Evolutionary conservation across 2,797 vertebrate genomes (phyloP).

Genomic region (Miichthys miiuy): DNA sequence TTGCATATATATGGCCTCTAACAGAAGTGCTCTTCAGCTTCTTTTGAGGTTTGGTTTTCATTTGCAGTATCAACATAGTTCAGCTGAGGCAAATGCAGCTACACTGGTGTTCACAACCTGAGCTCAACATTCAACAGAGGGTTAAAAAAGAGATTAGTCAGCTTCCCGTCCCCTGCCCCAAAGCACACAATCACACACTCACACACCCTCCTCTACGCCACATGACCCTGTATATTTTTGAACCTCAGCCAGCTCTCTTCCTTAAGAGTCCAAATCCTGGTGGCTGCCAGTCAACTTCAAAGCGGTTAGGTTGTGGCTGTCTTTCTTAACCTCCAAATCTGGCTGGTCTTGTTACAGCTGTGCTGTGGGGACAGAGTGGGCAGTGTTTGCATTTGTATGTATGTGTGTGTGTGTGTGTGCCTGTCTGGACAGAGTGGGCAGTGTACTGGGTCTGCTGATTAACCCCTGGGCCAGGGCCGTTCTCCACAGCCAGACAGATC

Average conservation of each 20-base stretch:
- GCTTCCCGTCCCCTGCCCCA: conserved; percentile 70
- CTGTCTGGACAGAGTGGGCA: conserved; percentile 77
- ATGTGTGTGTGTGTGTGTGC: conserved; percentile 41
- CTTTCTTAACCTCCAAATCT: conserved; percentile 85
- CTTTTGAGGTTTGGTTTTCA: conserved; percentile 17
- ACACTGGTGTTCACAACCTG: conserved; percentile 28
- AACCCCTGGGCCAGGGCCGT: conserved; percentile 87
- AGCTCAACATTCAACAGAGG: conserved; percentile 60
- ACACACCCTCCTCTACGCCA: conserved; percentile 56
- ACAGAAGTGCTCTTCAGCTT: conserved; percentile 33
- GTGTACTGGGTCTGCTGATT: conserved; percentile 88
- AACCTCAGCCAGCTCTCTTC: conserved; percentile 73
- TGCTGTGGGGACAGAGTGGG: conserved; percentile 85
- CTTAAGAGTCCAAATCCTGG: conserved; percentile 80
- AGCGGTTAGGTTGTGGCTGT: conserved; percentile 78
- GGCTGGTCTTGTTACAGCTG: conserved; percentile 82
- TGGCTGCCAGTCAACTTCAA: conserved; percentile 84
- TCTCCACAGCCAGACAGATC: conserved; percentile 87
- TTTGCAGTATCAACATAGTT: conserved; percentile 17
- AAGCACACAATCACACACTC: conserved; percentile 64
- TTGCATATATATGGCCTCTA: conserved; percentile 55
- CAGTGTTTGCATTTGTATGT: conserved; percentile 67
- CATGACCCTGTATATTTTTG: conserved; percentile 81
- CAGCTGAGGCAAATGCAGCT: conserved; percentile 23
- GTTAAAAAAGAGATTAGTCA: conserved; percentile 81